phyloP scores from a whole-genome alignment of 2,797 vertebrate genomes.

The Sphenopsis melanotis region DNA sequence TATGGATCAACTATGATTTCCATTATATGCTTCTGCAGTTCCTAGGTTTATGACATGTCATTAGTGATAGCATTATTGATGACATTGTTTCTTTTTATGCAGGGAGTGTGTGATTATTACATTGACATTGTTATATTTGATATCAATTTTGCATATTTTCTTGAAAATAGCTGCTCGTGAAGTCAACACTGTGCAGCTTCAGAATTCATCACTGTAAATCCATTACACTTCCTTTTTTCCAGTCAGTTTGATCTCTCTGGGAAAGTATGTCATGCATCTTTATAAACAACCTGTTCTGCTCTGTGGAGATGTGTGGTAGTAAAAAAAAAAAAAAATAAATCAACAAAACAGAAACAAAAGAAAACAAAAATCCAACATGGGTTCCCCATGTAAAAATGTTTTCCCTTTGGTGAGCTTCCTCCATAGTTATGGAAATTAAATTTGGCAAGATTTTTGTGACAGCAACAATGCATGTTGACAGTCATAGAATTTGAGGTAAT shows the following conservation, averaged over 20 bases:
- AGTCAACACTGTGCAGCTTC: neutral
- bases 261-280: conserved; percentile 16
- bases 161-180: neutral
- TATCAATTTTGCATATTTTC: neutral
- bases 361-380: neutral
- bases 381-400: neutral
- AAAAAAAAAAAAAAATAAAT: neutral
- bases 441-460: conserved; percentile 46
- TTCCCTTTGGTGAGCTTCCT: conserved; percentile 11
- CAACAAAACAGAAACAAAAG: neutral
- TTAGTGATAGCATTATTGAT: neutral
- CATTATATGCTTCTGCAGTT: neutral
- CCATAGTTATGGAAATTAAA: conserved; percentile 18
- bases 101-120: rapidly evolving
- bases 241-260: conserved; percentile 43
- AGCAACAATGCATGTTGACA: conserved; percentile 29
- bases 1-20: neutral
- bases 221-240: conserved; percentile 25
- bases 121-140: neutral
- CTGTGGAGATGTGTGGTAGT: neutral
- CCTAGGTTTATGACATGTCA: neutral
- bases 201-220: neutral
- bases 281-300: conserved; percentile 26
- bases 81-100: neutral
- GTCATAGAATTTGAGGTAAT: conserved; percentile 23